Evolutionary conservation across 53 echinoderm and acorn worm species (phyloP).

Genomic region (Mesocentrotus franciscanus): DNA sequence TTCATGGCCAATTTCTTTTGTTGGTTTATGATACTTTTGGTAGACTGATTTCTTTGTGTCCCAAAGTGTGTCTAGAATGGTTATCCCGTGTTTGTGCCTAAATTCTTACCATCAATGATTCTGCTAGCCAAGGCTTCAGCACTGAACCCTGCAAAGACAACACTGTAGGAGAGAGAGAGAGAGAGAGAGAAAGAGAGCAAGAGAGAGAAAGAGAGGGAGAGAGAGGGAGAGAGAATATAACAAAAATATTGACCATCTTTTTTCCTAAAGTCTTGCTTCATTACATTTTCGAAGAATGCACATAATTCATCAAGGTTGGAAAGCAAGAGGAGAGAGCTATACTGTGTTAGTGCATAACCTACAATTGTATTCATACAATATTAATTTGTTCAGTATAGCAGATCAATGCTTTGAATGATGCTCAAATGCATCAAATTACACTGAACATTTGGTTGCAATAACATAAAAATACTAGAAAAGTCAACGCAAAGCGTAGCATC

Average conservation of each 20-base stretch:
- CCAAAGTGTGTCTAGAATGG: not conserved
- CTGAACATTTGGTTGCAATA: no score
- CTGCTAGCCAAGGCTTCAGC: conserved; percentile 92
- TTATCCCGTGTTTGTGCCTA: not conserved
- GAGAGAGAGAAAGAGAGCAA: not conserved
- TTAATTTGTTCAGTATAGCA: no score
- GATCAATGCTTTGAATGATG: no score
- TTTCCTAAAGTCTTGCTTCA: not conserved
- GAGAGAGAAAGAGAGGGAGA: not conserved
- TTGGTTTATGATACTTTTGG: not conserved
- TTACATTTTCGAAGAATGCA: not conserved
- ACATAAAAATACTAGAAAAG: no score
- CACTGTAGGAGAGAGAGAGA: conserved; percentile 66
- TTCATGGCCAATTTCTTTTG: no score
- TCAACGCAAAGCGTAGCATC: no score
- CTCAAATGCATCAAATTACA: no score
- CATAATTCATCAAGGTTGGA: not conserved
- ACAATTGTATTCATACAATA: no score
- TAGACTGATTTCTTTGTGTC: not conserved
- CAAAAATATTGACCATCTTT: not conserved
- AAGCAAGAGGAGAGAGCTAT: no score
- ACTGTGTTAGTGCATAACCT: no score
- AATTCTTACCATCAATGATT: conserved; percentile 88
- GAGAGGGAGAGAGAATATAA: not conserved
- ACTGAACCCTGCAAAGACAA: conserved; percentile 98